Percentiles rank a stretch among this genome's conserved stretches.
Conservation (phyloP, 2,888 invertebrate genomes). For the Apotomis turbidana region DNA sequence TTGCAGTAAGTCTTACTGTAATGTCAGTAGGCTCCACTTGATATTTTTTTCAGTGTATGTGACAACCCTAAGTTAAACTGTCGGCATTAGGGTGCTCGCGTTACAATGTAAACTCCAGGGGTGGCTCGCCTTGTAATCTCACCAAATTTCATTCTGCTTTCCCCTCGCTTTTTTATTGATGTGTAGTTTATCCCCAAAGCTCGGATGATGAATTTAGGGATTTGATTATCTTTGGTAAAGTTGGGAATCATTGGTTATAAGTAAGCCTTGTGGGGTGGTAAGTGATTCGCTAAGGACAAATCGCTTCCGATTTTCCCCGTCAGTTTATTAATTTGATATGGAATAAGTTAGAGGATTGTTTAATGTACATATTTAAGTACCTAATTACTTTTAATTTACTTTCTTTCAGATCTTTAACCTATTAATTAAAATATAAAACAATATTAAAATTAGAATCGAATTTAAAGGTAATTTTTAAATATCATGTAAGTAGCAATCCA, state of each 20-base stretch:
- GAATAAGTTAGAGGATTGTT: neutral
- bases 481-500: no score
- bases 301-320: neutral
- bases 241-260: slow-evolving; percentile 29
- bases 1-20: no score
- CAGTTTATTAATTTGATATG: slow-evolving; percentile 2
- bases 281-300: slow-evolving; percentile 14
- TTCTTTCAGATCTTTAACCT: no score
- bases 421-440: no score
- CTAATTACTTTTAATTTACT: no score
- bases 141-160: slow-evolving; percentile 78
- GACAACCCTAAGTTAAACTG: slow-evolving; percentile 74
- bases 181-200: slow-evolving; percentile 44
- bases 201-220: slow-evolving; percentile 41
- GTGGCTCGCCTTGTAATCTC: slow-evolving; percentile 80
- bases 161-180: slow-evolving; percentile 64
- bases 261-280: slow-evolving; percentile 30
- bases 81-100: slow-evolving; percentile 78
- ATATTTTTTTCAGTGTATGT: no score
- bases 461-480: no score
- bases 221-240: slow-evolving; percentile 40
- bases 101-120: slow-evolving; percentile 53
- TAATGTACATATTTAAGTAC: neutral
- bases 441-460: no score
- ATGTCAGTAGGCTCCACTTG: no score